These are phyloP conservation scores for Pterobdella sp. DNA, from an alignment of 2,888 invertebrate species.

Conservation along the genomic window DNA sequence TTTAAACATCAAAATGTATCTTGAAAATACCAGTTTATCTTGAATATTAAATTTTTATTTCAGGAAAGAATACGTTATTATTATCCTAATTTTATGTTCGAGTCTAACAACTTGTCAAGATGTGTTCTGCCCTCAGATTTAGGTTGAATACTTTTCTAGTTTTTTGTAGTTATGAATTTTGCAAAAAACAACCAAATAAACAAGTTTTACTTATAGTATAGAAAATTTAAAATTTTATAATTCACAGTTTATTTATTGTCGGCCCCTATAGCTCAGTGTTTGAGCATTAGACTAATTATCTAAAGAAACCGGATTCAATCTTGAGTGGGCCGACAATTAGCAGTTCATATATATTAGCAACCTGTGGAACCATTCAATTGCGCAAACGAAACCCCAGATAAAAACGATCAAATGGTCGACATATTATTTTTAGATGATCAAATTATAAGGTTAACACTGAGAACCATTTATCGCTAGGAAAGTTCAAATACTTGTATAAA, in stretches of 20 bases:
- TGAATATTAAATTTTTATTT: background rate
- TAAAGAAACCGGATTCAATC: no score
- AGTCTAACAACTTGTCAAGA: background rate
- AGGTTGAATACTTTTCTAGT: background rate
- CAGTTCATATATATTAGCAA: no score
- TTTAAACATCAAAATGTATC: background rate
- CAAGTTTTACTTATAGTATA: background rate
- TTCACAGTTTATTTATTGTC: background rate
- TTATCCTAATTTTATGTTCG: constrained; percentile 18
- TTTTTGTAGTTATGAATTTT: background rate
- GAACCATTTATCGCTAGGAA: no score
- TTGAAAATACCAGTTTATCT: background rate
- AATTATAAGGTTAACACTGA: no score
- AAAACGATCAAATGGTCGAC: no score
- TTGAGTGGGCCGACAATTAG: no score
- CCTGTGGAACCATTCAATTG: no score
- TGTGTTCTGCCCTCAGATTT: background rate
- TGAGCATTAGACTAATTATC: no score
- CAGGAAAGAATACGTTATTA: background rate
- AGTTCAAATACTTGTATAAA: no score
- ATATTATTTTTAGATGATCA: no score
- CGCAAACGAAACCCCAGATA: no score
- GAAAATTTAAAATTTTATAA: background rate
- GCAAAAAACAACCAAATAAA: no score
- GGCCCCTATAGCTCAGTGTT: background rate